Conservation (phyloP, 2,888 invertebrate genomes). For the Gryllus longicercus region DNA sequence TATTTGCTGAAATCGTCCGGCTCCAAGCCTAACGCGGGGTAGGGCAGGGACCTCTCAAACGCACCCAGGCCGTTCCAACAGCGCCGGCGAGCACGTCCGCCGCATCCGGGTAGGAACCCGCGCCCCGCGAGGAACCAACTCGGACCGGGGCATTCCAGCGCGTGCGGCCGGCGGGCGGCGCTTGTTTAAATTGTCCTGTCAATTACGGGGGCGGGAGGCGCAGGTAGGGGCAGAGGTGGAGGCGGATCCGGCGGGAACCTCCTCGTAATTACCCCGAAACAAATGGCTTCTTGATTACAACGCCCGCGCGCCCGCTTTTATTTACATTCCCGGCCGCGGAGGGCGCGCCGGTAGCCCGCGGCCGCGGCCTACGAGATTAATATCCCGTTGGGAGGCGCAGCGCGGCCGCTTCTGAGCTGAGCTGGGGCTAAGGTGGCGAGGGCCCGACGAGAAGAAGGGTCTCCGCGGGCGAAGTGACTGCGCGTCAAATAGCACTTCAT, state of each 20-base stretch:
- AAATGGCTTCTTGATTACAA: conserved; percentile 7
- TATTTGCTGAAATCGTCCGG: no score
- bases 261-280: conserved; percentile 1
- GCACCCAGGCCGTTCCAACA: no score
- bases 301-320: conserved; percentile 1
- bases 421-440: no score
- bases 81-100: no score
- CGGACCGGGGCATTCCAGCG: not conserved
- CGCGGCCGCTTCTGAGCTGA: no score
- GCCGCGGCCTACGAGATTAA: not conserved
- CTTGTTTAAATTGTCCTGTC: conserved; percentile 1
- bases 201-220: not conserved
- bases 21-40: no score
- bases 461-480: no score
- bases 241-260: not conserved
- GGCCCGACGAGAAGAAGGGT: no score
- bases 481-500: no score
- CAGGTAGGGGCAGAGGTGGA: not conserved
- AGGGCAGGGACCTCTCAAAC: no score
- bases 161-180: not conserved
- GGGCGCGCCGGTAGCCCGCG: not conserved
- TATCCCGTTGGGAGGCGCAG: not conserved
- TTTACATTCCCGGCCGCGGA: conserved; percentile 17
- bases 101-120: no score
- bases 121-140: no score